A percentile compares a stretch with the other conserved stretches of the same genome.
Evolutionary conservation across 2,888 invertebrate species (phyloP).

Genomic region (Dyspetes luteomarginatus): DNA sequence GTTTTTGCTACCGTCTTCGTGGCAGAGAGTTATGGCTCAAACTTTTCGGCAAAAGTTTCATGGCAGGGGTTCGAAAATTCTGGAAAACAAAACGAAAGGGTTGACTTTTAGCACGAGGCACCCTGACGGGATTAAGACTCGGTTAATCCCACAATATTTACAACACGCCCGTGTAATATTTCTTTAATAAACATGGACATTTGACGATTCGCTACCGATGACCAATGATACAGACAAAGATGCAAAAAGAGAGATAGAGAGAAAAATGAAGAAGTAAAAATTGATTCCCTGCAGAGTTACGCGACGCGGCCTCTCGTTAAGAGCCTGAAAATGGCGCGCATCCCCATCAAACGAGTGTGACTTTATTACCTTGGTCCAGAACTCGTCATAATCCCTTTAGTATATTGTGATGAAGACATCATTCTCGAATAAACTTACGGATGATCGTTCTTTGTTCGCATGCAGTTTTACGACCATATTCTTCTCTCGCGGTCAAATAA

Average conservation of each 20-base stretch:
- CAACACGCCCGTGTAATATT: constrained; percentile 61
- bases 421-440: constrained; percentile 53
- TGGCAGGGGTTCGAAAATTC: constrained; percentile 15
- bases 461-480: constrained; percentile 45
- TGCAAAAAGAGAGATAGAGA: constrained; percentile 16
- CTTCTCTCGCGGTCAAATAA: not conserved
- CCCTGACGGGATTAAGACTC: constrained; percentile 47
- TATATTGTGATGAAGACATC: constrained; percentile 64
- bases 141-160: constrained; percentile 72
- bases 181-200: constrained; percentile 64
- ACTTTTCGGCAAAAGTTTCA: not conserved
- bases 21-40: not conserved
- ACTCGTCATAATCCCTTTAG: constrained; percentile 66
- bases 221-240: not conserved
- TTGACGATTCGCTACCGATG: constrained; percentile 75
- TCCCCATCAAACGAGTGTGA: constrained; percentile 28
- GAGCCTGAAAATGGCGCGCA: constrained; percentile 27
- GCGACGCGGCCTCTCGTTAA: constrained; percentile 18
- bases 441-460: constrained; percentile 26
- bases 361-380: constrained; percentile 62
- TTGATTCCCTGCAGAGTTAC: constrained; percentile 31
- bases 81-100: constrained; percentile 63
- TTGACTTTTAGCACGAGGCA: constrained; percentile 40
- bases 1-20: constrained; percentile 48
- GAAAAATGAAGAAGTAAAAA: not conserved